Evolutionary conservation across 1,140 invertebrate species (phyloP), one percentile per base, ranked within the genome.

Genomic region (Pectinophora gossypiella): DNA sequence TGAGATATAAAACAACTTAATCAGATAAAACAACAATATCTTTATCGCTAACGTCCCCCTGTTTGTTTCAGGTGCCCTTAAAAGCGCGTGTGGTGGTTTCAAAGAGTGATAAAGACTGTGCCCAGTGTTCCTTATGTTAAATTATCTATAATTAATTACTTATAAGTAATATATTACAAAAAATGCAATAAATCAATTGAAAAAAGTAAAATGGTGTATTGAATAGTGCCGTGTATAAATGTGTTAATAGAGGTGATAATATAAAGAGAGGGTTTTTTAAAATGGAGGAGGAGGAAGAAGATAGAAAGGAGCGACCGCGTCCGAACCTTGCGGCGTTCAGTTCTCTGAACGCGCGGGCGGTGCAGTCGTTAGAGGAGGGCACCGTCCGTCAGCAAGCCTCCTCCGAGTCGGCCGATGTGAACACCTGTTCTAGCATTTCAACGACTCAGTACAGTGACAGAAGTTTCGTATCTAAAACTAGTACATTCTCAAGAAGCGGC

Each of bases 401-500:
- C 1, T 80, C 81, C 35, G 84, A 85, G 54, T 88, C 88, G 6
- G 77, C 61, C 19, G 80, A 81, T 32, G 78, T 75, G n/a, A 79
- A 84, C 48, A 83, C 71, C 10, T 64, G 61, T 32, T 87, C 76
- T 19, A 86, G 67, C 68, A 84, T 76, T 38, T 87, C 81, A 42
- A 77, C 78, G 21, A 81, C 84, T 51, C 79, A 87, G 38, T 86
- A 76, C 56, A 84, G 87, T 20, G 85, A 90, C 43, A 75, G 89
- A 32, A 89, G 89, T 42, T 77, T 91, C 9, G 88, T 90, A 18
- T 88, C 88, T 7, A 88, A 89, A 61, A 72, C 89, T 7, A 91
- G 88, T 48, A 89, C 90, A 40, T 92, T 91, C 54, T 91, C 92
- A 0, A 91, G 92, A 35, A 89, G 87, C 55, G 87, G 84, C 49